Evolutionary conservation across 2,888 invertebrate species (phyloP), one percentile per base, ranked within the genome.

Genomic region (Mantis religiosa): DNA sequence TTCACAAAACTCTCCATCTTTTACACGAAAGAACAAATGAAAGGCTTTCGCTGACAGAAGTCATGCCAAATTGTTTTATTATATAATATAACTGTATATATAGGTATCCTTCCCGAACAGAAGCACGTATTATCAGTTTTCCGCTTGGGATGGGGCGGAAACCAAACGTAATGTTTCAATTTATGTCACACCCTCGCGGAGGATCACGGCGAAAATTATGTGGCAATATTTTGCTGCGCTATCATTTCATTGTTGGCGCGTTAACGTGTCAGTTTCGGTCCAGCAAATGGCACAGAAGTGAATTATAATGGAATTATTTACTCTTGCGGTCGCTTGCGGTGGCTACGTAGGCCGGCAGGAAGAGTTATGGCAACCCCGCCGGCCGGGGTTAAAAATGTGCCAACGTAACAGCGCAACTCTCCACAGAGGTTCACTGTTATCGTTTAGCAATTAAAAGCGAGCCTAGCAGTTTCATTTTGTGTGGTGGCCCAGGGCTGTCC

Each of bases 211-310:
- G 87, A 84, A 88, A 88, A 88, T 88, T 85, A 84, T 88, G 88
- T 85, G 84, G 84, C 88, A 88, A 88, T 88, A 88, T 88, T 88
- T 88, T 88, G 88, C 87, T 87, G 88, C 84, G 88, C 81, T 88
- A 88, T 88, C 88, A 81, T 88, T 30, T 88, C 84, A 88, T 81
- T 88, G 85, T 85, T 87, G 81, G 15, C 54, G 86, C 47, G 86
- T 81, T 86, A 86, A 86, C 34, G 87, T 87, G 87, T 87, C 87
- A 87, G 82, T 34, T 82, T 87, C 87, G 87, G 87, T 87, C 87
- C 82, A 54, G 87, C 28, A 87, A 87, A 87, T 87, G 87, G 87
- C 34, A 87, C 87, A 87, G 87, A 87, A 87, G 41, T 87, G 87
- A 87, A 82, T 87, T 87, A 87, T 87, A 87, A 87, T 87, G 82